phyloP scores from a whole-genome alignment of 1,140 invertebrate species.

The Drosophila sp. region DNA sequence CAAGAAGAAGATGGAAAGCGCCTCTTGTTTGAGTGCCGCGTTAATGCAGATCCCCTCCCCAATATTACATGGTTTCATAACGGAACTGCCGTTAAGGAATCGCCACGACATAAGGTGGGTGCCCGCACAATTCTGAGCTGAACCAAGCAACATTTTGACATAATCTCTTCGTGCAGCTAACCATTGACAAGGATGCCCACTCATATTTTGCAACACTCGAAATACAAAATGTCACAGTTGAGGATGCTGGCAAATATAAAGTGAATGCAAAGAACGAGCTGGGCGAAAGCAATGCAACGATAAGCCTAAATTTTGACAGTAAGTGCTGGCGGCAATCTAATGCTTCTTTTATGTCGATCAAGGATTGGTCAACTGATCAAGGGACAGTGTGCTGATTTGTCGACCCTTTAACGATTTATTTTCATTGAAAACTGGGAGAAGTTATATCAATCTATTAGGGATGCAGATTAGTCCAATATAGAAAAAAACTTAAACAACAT shows the following conservation, averaged over 20 bases:
- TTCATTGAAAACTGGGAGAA: background rate
- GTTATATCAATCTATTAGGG: background rate
- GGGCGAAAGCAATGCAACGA: conserved; percentile 97
- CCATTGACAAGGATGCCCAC: conserved; percentile 94
- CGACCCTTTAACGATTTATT: background rate
- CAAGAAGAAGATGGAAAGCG: conserved; percentile 98
- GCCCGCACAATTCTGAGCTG: conserved; percentile 14
- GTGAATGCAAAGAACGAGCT: conserved; percentile 98
- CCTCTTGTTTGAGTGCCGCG: conserved; percentile 97
- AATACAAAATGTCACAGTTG: conserved; percentile 96
- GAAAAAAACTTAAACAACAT: background rate
- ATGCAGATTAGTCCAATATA: background rate
- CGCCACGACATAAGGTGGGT: conserved; percentile 91
- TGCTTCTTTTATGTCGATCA: background rate
- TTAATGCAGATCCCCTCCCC: conserved; percentile 96
- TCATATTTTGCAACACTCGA: conserved; percentile 96
- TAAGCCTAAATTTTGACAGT: conserved; percentile 99
- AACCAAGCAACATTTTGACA: background rate
- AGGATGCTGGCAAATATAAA: conserved; percentile 98
- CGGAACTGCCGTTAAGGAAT: conserved; percentile 89
- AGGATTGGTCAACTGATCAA: background rate
- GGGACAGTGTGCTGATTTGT: background rate
- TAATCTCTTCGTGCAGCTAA: conserved; percentile 86
- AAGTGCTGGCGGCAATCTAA: conserved; percentile 85
- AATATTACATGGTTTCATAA: conserved; percentile 96